Percentiles rank a stretch among this genome's conserved stretches.
Conservation (phyloP, 2,888 invertebrate species). For the Seira musarum region DNA sequence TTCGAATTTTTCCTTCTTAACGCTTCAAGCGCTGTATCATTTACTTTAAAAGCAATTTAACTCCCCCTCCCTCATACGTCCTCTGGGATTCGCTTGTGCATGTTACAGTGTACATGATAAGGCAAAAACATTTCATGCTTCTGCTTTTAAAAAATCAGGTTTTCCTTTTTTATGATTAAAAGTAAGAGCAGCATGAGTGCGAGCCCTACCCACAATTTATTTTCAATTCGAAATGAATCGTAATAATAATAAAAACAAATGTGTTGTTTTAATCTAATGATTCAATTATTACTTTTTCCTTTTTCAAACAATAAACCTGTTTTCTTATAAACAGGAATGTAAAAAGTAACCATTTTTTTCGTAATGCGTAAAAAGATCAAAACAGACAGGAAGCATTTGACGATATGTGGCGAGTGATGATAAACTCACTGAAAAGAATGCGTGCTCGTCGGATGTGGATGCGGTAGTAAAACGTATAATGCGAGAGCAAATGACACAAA, state of each 20-base stretch:
- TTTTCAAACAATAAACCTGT: constrained; percentile 39
- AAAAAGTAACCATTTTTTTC: constrained; percentile 31
- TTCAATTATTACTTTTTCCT: constrained; percentile 32
- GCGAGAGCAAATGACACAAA: no score
- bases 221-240: constrained; percentile 20
- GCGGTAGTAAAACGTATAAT: no score
- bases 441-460: no score
- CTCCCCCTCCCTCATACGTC: no score
- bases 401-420: no score
- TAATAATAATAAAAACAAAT: constrained; percentile 17
- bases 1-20: background rate
- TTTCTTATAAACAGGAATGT: constrained; percentile 20
- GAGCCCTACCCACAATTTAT: constrained; percentile 31
- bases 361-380: background rate
- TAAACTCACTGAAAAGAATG: no score
- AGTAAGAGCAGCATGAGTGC: no score
- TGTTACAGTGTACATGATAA: no score
- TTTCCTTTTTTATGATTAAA: constrained; percentile 2
- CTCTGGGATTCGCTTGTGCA: no score
- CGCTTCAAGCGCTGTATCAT: constrained; percentile 43
- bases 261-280: constrained; percentile 39
- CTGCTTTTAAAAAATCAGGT: constrained; percentile 38
- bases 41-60: constrained; percentile 21
- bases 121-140: background rate
- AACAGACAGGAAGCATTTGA: no score